Percentiles rank a stretch among this genome's conserved stretches.
Conservation (phyloP, 2,888 invertebrate genomes). For the Drosophila limbata region DNA sequence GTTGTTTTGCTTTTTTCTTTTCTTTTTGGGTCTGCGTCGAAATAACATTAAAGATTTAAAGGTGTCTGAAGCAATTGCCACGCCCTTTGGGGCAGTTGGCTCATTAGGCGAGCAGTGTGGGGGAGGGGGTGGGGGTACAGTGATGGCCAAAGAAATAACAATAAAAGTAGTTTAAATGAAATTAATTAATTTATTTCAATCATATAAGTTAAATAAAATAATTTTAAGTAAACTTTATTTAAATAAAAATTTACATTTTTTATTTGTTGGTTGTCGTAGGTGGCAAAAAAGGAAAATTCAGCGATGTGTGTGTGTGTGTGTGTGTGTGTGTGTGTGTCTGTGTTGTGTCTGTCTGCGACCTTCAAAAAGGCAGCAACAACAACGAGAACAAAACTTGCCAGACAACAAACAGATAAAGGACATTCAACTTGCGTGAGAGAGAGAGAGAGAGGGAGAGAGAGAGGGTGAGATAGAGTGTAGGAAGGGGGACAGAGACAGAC, state of each 20-base stretch:
- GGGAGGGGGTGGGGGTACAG: background rate
- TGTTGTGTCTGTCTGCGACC: constrained; percentile 64
- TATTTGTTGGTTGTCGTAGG: no score
- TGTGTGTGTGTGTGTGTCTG: constrained; percentile 7
- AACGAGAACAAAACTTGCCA: constrained; percentile 55
- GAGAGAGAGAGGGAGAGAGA: background rate
- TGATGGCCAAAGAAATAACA: no score
- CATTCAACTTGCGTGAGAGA: constrained; percentile 59
- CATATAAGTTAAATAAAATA: no score
- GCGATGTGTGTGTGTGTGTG: constrained; percentile 16
- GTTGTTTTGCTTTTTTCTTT: background rate
- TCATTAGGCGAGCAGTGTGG: background rate
- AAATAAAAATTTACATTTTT: no score
- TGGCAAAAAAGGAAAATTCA: background rate
- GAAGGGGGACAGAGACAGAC: constrained; percentile 1
- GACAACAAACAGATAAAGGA: constrained; percentile 65
- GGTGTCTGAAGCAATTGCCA: constrained; percentile 6
- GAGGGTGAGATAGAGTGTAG: background rate
- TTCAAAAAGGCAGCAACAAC: constrained; percentile 41
- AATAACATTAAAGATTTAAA: constrained; percentile 44
- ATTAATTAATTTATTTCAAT: no score
- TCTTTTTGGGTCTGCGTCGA: background rate
- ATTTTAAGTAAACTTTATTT: no score
- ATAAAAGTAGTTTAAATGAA: no score
- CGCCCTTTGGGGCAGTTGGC: background rate